phyloP scores from a whole-genome alignment of 2,797 vertebrate species.

The Chelidonichthys spinosus region DNA sequence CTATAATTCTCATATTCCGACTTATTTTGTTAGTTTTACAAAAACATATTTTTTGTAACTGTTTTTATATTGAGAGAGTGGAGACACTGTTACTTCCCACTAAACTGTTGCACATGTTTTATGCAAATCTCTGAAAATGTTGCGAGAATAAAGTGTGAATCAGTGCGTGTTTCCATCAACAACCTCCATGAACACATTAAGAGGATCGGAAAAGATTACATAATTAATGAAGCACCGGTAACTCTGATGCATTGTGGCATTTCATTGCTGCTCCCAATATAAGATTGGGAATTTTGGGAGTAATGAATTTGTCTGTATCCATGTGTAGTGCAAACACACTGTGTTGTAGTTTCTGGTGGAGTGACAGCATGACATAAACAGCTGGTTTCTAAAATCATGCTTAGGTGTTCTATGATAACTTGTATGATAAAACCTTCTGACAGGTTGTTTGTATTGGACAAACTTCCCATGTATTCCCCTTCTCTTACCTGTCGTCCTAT shows the following conservation, averaged over 20 bases:
- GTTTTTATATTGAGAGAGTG: background rate
- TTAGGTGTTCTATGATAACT: too few relatives aligned
- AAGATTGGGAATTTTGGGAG: background rate
- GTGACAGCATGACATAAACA: background rate
- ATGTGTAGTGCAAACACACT: background rate
- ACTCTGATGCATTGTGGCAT: constrained; percentile 28
- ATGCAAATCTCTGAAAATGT: constrained; percentile 19
- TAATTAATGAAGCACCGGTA: constrained; percentile 41
- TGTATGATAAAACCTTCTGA: background rate
- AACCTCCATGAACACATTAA: constrained; percentile 30
- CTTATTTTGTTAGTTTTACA: background rate
- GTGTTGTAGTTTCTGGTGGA: background rate
- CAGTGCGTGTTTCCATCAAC: constrained; percentile 15
- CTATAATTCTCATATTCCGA: background rate
- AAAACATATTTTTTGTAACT: background rate
- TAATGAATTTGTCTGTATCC: constrained; percentile 22
- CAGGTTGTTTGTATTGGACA: background rate
- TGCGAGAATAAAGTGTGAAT: constrained; percentile 20
- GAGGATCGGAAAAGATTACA: constrained; percentile 33
- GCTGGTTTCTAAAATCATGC: background rate
- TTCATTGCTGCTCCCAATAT: constrained; percentile 19
- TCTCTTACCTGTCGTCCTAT: too few relatives aligned
- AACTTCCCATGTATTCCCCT: background rate
- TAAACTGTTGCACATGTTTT: constrained; percentile 9
- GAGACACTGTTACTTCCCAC: background rate